A percentile compares a stretch with the other conserved stretches of the same genome.
Conservation (phyloP, 2,888 invertebrate genomes). For the Drosophila nr. fundita region DNA sequence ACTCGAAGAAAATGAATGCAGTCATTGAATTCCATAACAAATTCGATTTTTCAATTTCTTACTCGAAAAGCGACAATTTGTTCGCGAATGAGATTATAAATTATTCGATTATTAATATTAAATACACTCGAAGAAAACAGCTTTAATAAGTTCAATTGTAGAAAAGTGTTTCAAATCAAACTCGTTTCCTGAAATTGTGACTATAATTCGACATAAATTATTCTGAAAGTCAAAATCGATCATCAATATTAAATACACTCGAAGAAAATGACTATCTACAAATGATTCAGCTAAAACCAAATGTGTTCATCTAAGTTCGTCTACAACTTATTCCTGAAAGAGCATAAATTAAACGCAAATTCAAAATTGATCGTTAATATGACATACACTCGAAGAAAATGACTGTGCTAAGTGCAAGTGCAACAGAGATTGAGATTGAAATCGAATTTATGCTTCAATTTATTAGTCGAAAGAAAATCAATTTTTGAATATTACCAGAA, state of each 20-base stretch:
- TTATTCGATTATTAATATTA: background rate
- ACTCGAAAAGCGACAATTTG: background rate
- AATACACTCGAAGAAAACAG: background rate
- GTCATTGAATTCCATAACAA: background rate
- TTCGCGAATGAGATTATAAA: too few relatives aligned
- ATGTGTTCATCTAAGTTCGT: fast-evolving
- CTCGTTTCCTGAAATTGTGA: background rate
- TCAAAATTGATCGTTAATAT: background rate
- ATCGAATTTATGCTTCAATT: too few relatives aligned
- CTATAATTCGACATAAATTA: background rate
- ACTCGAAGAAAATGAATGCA: background rate
- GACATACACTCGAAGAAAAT: background rate
- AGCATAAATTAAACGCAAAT: background rate
- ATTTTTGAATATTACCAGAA: too few relatives aligned
- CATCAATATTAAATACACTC: background rate
- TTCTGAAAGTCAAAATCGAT: background rate
- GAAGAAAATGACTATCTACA: background rate
- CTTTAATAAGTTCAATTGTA: background rate
- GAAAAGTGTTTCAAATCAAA: background rate
- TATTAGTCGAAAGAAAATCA: too few relatives aligned
- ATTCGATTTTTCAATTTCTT: background rate
- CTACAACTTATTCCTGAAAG: too few relatives aligned
- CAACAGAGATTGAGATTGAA: too few relatives aligned
- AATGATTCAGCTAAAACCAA: background rate
- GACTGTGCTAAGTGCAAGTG: background rate